Evolutionary conservation across 2,113 vertebrate genomes (phyloP), one percentile per base, ranked within the genome.

Genomic region (Epinephelus cyanopodus): DNA sequence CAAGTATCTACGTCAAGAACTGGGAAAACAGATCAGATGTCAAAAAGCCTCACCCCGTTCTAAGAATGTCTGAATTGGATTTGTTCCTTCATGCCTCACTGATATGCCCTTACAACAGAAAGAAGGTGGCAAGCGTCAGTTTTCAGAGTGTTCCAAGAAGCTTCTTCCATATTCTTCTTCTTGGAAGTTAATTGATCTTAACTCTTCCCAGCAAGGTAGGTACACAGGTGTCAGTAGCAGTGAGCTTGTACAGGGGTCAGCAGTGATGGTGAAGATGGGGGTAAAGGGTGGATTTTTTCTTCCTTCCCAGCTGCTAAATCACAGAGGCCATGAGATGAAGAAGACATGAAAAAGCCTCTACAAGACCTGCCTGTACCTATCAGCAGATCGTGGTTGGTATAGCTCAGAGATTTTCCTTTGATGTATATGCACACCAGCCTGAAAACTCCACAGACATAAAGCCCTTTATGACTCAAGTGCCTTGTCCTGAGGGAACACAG

Each of bases 61-160:
- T 48, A 48, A 62, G 65, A 73, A 72, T 77, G 56, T n/a, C 39
- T 42, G 23, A n/a, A 78, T 14, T 76, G 50, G 53, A 81, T 78
- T 65, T 81, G 71, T 50, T 85, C 82, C 66, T 84, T 81, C 72
- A 88, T 74, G 62, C 66, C 73, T 75, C 29, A 71, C 60, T 77
- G 50, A 77, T 61, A 8, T 69, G 25, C 52, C 48, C 69, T 66
- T 66, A 5, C 42, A 67, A 72, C 39, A 60, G 33, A 67, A 21
- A 33, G 15, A 54, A 29, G 57, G 56, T 74, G 67, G 62, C 48
- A 68, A 48, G 66, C 47, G 2, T 75, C n/a, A 25, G 15, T 70
- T 87, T 54, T 74, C 5, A 21, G 75, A 69, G 56, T 73, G 19
- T 21, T 23, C 54, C 18, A 25, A 23, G 42, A 58, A 60, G 12